Evolutionary conservation across 2,113 vertebrate species (phyloP).

Genomic region (Puntigrus tetrazona): DNA sequence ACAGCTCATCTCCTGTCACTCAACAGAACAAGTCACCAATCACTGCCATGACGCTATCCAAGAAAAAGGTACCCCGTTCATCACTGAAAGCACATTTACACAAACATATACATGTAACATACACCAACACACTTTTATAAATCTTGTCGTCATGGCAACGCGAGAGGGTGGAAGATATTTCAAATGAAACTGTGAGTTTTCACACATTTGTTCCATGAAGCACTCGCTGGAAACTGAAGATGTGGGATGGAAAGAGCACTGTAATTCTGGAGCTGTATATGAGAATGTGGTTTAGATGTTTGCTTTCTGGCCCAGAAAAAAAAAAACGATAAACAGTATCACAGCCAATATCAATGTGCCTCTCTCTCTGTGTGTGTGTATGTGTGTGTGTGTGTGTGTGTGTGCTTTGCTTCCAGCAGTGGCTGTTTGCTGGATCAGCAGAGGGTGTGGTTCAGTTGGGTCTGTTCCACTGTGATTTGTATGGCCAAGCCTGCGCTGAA

Average conservation of each 20-base stretch:
- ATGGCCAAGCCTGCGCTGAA: slow-evolving; percentile 80
- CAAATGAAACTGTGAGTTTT: slow-evolving; percentile 50
- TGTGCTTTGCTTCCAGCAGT: slow-evolving; percentile 65
- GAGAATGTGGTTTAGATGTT: neutral
- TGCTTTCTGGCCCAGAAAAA: neutral
- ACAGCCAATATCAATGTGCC: slow-evolving; percentile 9
- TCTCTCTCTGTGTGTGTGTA: slow-evolving; percentile 32
- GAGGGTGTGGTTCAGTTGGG: slow-evolving; percentile 79
- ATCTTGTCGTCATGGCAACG: slow-evolving; percentile 54
- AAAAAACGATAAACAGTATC: neutral
- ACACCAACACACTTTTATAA: neutral
- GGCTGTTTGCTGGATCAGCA: slow-evolving; percentile 79
- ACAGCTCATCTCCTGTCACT: slow-evolving; percentile 43
- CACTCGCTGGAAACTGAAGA: neutral
- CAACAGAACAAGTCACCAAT: slow-evolving; percentile 78
- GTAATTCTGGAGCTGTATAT: neutral
- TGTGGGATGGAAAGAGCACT: neutral
- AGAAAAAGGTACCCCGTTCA: slow-evolving; percentile 76
- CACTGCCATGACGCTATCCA: slow-evolving; percentile 79
- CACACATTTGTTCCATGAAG: slow-evolving; percentile 38
- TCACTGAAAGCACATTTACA: slow-evolving; percentile 51
- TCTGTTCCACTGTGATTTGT: slow-evolving; percentile 81
- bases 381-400: slow-evolving; percentile 32
- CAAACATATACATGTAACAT: slow-evolving; percentile 22
- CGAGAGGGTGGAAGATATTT: slow-evolving; percentile 32